Evolutionary conservation across 2,797 vertebrate species (phyloP).

Genomic region (Brachyrhaphis roseni): DNA sequence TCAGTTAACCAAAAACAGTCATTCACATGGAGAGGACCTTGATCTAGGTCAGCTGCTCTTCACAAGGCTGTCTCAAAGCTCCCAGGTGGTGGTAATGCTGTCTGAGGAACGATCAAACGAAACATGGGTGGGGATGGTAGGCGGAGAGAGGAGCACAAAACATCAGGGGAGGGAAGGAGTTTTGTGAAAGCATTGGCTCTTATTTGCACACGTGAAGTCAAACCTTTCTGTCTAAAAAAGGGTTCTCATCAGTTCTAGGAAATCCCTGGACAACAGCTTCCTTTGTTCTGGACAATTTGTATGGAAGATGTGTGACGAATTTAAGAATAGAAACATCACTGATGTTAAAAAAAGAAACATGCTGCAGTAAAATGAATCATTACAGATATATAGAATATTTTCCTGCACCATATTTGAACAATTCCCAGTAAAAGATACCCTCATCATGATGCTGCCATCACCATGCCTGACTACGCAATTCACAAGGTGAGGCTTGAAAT

Average conservation of each 20-base stretch:
- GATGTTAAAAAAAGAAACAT: not conserved
- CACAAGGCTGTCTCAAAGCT: constrained; percentile 26
- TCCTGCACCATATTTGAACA: not conserved
- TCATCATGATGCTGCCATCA: not conserved
- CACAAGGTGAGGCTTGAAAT: not conserved
- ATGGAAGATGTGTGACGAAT: not conserved
- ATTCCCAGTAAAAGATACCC: not conserved
- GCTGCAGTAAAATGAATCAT: not conserved
- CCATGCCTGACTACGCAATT: not conserved
- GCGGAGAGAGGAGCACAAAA: constrained; percentile 49
- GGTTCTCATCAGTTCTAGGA: constrained; percentile 1
- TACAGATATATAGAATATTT: not conserved
- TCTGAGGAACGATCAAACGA: constrained; percentile 26
- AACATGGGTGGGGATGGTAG: constrained; percentile 61
- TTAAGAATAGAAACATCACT: not conserved
- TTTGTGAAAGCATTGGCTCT: constrained; percentile 5
- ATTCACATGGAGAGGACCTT: constrained; percentile 5
- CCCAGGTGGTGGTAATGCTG: constrained; percentile 36
- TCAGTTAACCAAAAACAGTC: constrained; percentile 18
- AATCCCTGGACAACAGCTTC: not conserved
- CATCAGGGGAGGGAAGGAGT: constrained; percentile 15
- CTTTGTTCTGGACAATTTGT: not conserved
- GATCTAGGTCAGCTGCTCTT: not conserved
- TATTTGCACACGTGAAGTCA: constrained; percentile 11
- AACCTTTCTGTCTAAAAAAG: not conserved